A percentile compares a stretch with the other conserved stretches of the same genome.
phyloP scores from a whole-genome alignment of 2,113 vertebrate species.

The Pygoscelis adeliae region DNA sequence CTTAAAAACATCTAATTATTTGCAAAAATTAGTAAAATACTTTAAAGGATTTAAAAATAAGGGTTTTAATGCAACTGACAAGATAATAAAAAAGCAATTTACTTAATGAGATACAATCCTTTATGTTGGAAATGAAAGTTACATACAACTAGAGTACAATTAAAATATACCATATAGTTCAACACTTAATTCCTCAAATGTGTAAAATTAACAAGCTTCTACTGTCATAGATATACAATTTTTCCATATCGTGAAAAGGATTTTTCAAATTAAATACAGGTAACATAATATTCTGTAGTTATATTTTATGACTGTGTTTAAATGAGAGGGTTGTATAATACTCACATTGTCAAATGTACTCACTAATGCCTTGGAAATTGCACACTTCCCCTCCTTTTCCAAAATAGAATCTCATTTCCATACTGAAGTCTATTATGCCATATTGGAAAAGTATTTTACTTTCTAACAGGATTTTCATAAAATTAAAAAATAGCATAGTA shows the following conservation, averaged over 20 bases:
- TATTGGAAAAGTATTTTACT: conserved; percentile 53
- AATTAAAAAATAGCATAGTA: conserved; percentile 55
- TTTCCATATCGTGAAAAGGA: conserved; percentile 68
- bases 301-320: conserved; percentile 67
- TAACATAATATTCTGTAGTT: conserved; percentile 69
- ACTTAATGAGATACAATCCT: conserved; percentile 75
- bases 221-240: conserved; percentile 76
- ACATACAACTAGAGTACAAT: conserved; percentile 75
- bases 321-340: conserved; percentile 71
- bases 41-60: conserved; percentile 77
- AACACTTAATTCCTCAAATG: conserved; percentile 76
- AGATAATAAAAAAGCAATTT: conserved; percentile 76
- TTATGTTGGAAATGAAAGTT: conserved; percentile 74
- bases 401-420: conserved; percentile 66
- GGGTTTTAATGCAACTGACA: conserved; percentile 76
- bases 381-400: conserved; percentile 56
- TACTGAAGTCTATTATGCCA: conserved; percentile 71
- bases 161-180: conserved; percentile 76
- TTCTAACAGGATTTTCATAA: conserved; percentile 49
- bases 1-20: conserved; percentile 73
- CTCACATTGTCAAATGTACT: conserved; percentile 69
- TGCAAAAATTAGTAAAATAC: conserved; percentile 75
- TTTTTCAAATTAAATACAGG: conserved; percentile 72
- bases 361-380: conserved; percentile 66
- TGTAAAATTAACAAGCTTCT: conserved; percentile 77